phyloP scores from a whole-genome alignment of 2,113 vertebrate species.

The Rutilus rutilus region DNA sequence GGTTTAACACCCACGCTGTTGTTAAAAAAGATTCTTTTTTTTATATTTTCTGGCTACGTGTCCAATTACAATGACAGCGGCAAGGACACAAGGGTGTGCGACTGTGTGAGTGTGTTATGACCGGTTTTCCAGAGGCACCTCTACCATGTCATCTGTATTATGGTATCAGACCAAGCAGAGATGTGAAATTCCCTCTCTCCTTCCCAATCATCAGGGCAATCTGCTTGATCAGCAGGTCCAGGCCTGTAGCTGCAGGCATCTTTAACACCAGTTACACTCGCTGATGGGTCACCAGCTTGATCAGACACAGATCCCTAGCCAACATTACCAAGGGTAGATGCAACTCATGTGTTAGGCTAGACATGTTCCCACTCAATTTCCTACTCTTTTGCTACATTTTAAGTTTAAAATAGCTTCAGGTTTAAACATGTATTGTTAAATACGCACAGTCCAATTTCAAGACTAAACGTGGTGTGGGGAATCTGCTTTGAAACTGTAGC shows the following conservation, averaged over 20 bases:
- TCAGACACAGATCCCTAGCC: slow-evolving; percentile 32
- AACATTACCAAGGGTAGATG: slow-evolving; percentile 37
- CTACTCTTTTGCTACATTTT: background rate
- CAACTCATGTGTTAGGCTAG: background rate
- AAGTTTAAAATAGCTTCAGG: background rate
- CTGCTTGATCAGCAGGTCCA: slow-evolving; percentile 49
- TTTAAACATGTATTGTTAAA: background rate
- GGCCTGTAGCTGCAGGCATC: slow-evolving; percentile 37
- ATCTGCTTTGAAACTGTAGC: background rate
- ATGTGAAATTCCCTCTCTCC: slow-evolving; percentile 23
- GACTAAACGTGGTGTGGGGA: background rate
- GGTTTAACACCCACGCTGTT: slow-evolving; percentile 44
- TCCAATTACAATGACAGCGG: slow-evolving; percentile 51
- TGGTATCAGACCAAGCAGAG: background rate
- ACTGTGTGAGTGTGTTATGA: slow-evolving; percentile 6
- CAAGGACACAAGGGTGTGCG: slow-evolving; percentile 33
- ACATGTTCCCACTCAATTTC: background rate
- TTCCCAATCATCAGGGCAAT: slow-evolving; percentile 25
- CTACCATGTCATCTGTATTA: slow-evolving; percentile 28
- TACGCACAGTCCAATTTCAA: background rate
- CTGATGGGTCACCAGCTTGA: slow-evolving; percentile 33
- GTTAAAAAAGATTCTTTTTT: slow-evolving; percentile 41
- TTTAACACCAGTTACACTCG: slow-evolving; percentile 47
- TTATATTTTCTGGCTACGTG: slow-evolving; percentile 63
- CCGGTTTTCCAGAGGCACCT: slow-evolving; percentile 10